These are phyloP conservation scores for Falcaria lacertinaria DNA, from an alignment of 2,888 invertebrate genomes.

Conservation along the genomic window DNA sequence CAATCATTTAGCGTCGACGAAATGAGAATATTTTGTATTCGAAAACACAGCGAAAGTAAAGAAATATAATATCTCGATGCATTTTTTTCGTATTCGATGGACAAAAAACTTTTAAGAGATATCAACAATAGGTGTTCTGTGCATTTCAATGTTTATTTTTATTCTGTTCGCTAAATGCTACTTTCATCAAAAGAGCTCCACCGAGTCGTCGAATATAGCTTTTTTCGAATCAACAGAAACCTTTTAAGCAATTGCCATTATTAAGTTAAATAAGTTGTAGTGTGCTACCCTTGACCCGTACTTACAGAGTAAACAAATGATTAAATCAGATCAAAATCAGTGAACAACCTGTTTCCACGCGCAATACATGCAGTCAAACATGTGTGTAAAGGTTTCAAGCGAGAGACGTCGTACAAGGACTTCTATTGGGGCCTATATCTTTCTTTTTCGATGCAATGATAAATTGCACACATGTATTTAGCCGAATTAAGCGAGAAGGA, in stretches of 20 bases:
- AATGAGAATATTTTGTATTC: neutral
- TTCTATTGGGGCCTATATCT: slow-evolving; percentile 1
- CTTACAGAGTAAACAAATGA: slow-evolving; percentile 36
- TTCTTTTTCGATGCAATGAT: neutral
- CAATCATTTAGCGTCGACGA: neutral
- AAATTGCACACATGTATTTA: neutral
- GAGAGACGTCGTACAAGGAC: neutral
- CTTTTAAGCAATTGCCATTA: neutral
- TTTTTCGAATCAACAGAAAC: neutral
- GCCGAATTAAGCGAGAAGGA: neutral
- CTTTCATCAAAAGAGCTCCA: too few species aligned
- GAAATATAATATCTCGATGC: too few species aligned
- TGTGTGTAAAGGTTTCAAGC: neutral
- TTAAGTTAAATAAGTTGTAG: neutral
- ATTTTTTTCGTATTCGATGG: too few species aligned
- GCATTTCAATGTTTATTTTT: too few species aligned
- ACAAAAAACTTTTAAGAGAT: too few species aligned
- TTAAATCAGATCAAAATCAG: slow-evolving; percentile 20
- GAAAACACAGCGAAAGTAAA: neutral
- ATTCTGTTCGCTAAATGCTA: too few species aligned
- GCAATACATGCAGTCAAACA: neutral
- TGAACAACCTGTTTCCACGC: slow-evolving; percentile 25
- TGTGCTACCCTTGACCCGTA: slow-evolving; percentile 25
- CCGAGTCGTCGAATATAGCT: too few species aligned
- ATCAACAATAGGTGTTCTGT: too few species aligned